Conservation (phyloP, 2,797 vertebrate genomes). For the Streptopelia turtur region DNA sequence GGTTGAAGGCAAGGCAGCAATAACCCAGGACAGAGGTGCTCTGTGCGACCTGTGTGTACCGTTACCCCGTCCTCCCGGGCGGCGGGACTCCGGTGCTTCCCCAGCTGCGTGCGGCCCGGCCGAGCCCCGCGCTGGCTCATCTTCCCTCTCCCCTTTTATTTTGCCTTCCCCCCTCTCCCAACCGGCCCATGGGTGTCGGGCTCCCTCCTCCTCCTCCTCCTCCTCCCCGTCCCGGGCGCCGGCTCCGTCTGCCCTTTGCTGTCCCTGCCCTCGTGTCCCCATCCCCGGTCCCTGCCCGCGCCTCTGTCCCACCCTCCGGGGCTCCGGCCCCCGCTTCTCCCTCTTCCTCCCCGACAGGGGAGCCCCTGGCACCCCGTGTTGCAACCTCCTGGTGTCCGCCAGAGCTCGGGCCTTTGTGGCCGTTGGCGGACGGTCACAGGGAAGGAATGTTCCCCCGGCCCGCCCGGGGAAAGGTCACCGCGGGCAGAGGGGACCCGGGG, state of each 20-base stretch:
- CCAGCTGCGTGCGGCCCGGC: not conserved
- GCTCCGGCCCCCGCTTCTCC: not conserved
- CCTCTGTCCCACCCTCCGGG: fast-evolving
- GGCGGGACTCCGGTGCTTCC: not conserved
- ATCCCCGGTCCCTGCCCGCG: not conserved
- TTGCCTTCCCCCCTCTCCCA: not conserved
- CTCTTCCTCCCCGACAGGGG: not conserved
- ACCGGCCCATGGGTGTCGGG: fast-evolving
- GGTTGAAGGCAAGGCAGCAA: no score
- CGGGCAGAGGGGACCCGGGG: conserved; percentile 21
- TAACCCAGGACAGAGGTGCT: no score
- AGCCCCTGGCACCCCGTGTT: not conserved
- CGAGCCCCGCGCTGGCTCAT: not conserved
- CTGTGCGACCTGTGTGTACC: not conserved
- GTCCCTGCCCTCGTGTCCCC: not conserved
- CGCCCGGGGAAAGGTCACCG: not conserved
- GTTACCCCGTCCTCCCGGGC: not conserved
- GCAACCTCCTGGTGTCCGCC: conserved; percentile 18
- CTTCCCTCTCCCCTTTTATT: not conserved
- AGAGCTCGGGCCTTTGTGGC: not conserved
- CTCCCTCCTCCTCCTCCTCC: not conserved
- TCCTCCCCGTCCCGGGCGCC: not conserved
- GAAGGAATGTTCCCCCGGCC: conserved; percentile 14
- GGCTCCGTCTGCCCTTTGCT: conserved; percentile 37
- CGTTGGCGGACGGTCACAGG: not conserved